Evolutionary conservation across 2,113 vertebrate genomes (phyloP).

Genomic region (Miniopterus natalensis): DNA sequence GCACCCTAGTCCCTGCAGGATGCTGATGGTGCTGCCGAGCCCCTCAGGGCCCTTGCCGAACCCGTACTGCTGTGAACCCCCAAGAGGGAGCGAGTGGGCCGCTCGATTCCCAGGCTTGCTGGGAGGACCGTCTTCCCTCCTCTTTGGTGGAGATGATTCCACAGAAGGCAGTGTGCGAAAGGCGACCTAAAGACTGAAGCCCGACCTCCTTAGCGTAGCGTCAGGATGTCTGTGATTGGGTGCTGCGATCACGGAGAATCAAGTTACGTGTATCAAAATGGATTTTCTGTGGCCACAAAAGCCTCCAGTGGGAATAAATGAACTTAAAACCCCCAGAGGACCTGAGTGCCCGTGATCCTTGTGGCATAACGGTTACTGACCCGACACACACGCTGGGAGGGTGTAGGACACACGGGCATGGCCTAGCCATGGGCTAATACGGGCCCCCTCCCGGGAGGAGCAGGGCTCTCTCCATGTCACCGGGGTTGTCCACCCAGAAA

Average conservation of each 20-base stretch:
- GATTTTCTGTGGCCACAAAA: neutral
- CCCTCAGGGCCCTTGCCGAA: neutral
- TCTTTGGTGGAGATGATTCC: no score
- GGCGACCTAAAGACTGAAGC: neutral
- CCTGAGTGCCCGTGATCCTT: no score
- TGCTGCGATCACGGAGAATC: neutral
- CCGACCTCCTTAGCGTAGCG: neutral
- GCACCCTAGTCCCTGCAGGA: neutral
- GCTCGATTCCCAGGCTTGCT: neutral
- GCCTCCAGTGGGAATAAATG: neutral
- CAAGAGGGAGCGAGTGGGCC: no score
- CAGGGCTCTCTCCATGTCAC: neutral
- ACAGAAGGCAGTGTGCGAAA: neutral
- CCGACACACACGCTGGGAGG: fast-evolving
- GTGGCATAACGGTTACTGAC: neutral
- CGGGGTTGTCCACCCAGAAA: neutral
- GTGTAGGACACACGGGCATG: fast-evolving
- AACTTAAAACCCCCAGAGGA: neutral
- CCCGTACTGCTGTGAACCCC: fast-evolving
- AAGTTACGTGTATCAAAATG: neutral
- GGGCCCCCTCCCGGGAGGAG: neutral
- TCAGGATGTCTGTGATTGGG: neutral
- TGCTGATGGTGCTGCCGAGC: neutral
- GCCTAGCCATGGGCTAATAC: no score
- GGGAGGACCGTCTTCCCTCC: neutral